Evolutionary conservation across 30 jellyfish, hydroid and myxozoan genomes (phyloP).

Genomic region (Aurelia sp.): DNA sequence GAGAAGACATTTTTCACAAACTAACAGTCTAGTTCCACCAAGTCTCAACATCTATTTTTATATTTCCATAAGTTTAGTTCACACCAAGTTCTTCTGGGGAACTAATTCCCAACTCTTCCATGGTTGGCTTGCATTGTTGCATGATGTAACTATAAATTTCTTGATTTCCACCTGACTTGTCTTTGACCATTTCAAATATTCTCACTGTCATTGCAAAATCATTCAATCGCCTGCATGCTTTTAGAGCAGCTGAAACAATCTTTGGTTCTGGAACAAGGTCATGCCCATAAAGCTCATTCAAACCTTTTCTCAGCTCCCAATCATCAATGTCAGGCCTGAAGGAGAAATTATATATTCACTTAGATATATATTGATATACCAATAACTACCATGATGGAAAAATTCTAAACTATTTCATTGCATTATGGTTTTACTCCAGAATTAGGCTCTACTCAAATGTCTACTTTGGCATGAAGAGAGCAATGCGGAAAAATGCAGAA

Average conservation of each 20-base stretch:
- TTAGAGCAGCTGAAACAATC: constrained; percentile 88
- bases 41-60: too few relatives aligned
- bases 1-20: background rate
- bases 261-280: constrained; percentile 98
- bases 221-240: constrained; percentile 93
- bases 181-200: constrained; percentile 86
- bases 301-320: constrained; percentile 96
- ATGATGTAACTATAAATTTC: constrained; percentile 80
- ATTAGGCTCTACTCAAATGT: too few relatives aligned
- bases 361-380: background rate
- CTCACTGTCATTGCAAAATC: constrained; percentile 94
- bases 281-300: constrained; percentile 90
- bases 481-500: too few relatives aligned
- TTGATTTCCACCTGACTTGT: constrained; percentile 71
- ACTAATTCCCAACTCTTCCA: constrained; percentile 88
- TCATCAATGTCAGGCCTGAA: constrained; percentile 82
- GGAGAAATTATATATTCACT: background rate
- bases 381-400: too few relatives aligned
- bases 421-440: too few relatives aligned
- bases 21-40: constrained; percentile 3
- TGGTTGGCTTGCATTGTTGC: constrained; percentile 88
- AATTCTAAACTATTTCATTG: too few relatives aligned
- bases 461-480: too few relatives aligned
- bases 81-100: constrained; percentile 95
- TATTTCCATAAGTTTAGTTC: background rate